These are phyloP conservation scores for Spheniscus mendiculus DNA, from an alignment of 2,113 vertebrate species.

Conservation along the genomic window DNA sequence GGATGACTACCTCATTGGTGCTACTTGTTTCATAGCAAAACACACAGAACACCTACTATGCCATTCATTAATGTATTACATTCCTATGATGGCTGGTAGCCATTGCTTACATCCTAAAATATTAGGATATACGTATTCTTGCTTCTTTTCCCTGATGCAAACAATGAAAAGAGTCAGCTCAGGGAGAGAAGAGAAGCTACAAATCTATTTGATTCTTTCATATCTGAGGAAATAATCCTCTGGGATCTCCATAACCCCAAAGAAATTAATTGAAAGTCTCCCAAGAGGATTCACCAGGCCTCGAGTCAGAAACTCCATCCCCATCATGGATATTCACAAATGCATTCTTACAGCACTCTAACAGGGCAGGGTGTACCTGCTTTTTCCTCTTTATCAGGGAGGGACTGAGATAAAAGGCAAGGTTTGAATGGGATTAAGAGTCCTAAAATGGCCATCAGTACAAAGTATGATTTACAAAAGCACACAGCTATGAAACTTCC, in stretches of 20 bases:
- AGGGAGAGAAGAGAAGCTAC: background rate
- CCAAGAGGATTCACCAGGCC: background rate
- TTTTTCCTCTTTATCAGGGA: background rate
- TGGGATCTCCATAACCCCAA: background rate
- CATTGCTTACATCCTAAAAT: background rate
- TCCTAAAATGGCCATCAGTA: background rate
- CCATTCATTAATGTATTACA: background rate
- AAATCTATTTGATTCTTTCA: background rate
- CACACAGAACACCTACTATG: background rate
- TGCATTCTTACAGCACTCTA: background rate
- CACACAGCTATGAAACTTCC: fast-evolving
- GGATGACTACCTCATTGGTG: background rate
- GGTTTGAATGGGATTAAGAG: background rate
- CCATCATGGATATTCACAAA: background rate
- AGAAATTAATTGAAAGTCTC: background rate
- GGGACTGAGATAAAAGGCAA: background rate
- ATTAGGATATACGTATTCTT: background rate
- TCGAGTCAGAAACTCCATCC: background rate
- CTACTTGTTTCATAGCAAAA: background rate
- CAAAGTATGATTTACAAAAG: background rate
- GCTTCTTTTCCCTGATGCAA: background rate
- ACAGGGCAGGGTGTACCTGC: background rate
- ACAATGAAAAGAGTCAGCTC: background rate
- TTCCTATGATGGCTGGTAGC: background rate
- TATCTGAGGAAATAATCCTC: background rate